A percentile compares a stretch with the other conserved stretches of the same genome.
Evolutionary conservation across 2,113 vertebrate genomes (phyloP).

Genomic region (Isurus oxyrinchus): DNA sequence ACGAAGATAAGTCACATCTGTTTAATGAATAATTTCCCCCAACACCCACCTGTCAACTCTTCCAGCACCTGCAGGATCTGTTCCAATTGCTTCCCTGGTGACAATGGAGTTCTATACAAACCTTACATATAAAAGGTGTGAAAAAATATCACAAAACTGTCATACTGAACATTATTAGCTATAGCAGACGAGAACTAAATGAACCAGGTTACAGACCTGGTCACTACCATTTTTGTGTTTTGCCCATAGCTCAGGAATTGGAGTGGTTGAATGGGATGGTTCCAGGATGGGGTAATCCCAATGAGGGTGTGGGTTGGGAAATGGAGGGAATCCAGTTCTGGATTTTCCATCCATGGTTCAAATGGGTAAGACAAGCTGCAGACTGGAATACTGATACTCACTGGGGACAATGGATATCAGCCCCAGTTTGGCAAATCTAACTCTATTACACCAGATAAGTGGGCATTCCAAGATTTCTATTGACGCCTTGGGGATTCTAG

Average conservation of each 20-base stretch:
- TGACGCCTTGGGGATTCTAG: neutral
- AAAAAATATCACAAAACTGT: neutral
- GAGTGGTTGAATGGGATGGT: neutral
- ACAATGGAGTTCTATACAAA: neutral
- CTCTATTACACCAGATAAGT: neutral
- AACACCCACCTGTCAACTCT: neutral
- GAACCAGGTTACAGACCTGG: neutral
- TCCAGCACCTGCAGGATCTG: neutral
- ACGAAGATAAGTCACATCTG: neutral
- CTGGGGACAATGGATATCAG: neutral
- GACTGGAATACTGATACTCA: neutral
- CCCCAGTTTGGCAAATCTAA: neutral
- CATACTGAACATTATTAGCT: neutral
- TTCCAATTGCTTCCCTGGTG: neutral
- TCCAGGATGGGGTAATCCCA: neutral
- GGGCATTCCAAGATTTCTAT: neutral
- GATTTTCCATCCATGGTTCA: neutral
- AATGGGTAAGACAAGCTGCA: neutral
- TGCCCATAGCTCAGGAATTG: neutral
- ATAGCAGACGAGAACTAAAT: neutral
- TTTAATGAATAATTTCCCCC: neutral
- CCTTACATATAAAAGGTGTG: neutral
- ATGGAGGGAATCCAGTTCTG: neutral
- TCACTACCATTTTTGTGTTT: neutral
- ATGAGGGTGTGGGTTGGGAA: neutral